These are phyloP conservation scores for Dendropsophus ebraccatus DNA, from an alignment of 2,113 vertebrate species.

Conservation along the genomic window DNA sequence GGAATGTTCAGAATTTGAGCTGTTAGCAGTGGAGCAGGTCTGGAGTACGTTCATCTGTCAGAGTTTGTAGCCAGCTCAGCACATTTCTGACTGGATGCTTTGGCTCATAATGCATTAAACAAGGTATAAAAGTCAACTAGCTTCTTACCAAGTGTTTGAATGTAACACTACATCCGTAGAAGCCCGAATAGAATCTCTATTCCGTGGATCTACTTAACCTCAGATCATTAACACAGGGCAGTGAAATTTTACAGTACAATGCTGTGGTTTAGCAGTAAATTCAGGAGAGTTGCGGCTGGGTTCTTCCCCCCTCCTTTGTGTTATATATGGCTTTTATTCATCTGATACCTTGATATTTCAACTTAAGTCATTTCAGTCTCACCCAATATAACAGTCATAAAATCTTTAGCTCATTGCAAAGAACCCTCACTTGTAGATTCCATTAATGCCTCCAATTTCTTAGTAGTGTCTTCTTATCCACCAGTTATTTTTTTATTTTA, in stretches of 20 bases:
- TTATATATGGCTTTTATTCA: not conserved
- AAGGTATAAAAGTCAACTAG: slow-evolving; percentile 25
- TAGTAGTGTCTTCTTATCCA: not conserved
- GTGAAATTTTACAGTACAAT: slow-evolving; percentile 33
- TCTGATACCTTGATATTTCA: not conserved
- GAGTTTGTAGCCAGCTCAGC: not conserved
- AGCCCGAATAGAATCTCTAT: not conserved
- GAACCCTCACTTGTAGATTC: not conserved
- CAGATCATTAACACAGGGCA: slow-evolving; percentile 36
- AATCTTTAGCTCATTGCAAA: too few species aligned
- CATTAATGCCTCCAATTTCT: not conserved
- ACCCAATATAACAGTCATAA: too few species aligned
- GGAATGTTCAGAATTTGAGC: not conserved
- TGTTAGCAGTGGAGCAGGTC: not conserved
- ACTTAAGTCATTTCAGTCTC: not conserved
- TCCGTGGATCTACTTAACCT: slow-evolving; percentile 20
- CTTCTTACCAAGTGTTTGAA: slow-evolving; percentile 10
- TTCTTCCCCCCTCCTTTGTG: not conserved
- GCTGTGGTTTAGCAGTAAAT: slow-evolving; percentile 10
- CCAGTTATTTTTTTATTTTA: not conserved
- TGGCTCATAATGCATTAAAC: not conserved
- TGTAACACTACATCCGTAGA: not conserved
- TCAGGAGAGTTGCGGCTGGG: not conserved
- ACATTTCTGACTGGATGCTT: slow-evolving; percentile 14
- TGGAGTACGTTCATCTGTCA: not conserved